Base-by-base conservation (phyloP, 2,888 invertebrate species). In the Nymphalis c-album region DNA sequence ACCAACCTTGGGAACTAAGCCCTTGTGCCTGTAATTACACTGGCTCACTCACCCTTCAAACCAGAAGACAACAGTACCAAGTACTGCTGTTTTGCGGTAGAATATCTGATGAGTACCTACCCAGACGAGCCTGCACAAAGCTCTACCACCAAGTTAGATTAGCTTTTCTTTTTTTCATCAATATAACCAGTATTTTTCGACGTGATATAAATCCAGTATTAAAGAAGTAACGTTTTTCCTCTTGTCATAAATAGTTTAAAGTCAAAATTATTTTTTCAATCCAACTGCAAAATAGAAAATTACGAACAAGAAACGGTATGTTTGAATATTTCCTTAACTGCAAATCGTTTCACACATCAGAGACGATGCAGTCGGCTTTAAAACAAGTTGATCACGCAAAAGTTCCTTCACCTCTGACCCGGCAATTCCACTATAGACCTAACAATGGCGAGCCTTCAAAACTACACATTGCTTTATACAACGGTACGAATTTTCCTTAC, bases 331-430 rank as follows among this genome's bases (percentile, higher is more conserved):
- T 66, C 63, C 60, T 60, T 66, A 57, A 61, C 66, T 64, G 58
- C 62, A 66, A 67, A 72, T 68, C 48, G 64, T 72, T 87, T 85
- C 80, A 72, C 75, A 84, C 82, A 82, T 89, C 83, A 73, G 64
- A 65, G 86, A 74, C 80, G 75, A 70, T 88, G 88, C 88, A 90
- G 86, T 84, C 79, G 80, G 78, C 78, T 79, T 78, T 80, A 79
- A 79, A 80, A 75, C 80, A 77, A 76, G 75, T 76, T 80, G 83
- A 86, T 84, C 90, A 90, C 88, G 91, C 90, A 77, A 88, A 76
- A 80, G 91, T 83, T 87, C 86, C 67, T 86, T 89, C 76, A 90
- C 89, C 91, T 76, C 80, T 91, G 90, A 91, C 91, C 91, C 79
- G 85, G 76, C 83, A 57, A 58, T 47, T 62, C 61, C 64, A 60